Base-by-base conservation (phyloP, 2,888 invertebrate genomes). In the Luffia ferchaultella region DNA sequence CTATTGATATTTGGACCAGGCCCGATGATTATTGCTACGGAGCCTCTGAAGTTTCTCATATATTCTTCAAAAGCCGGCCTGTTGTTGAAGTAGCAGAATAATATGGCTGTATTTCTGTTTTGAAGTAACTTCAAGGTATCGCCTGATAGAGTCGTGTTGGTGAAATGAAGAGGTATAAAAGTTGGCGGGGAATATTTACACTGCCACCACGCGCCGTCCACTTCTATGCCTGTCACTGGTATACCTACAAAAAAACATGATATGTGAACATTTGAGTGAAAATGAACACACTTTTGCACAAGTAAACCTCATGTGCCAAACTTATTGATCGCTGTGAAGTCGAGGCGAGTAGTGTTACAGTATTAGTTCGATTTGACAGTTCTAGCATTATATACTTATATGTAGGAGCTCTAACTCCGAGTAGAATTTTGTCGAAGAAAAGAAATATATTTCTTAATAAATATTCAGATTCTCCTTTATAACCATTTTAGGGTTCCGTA, bases 41-140 rank as follows among this genome's bases (percentile, higher is more conserved):
- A 76, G 20, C 96, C 91, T 19, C 72, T 63, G 66, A 88, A 91
- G 61, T 85, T 65, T 57, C 85, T 67, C 52, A 94, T 68, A 61
- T 94, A 94, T 9, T 89, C 74, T 12, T 78, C 63, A 68, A 93
- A 94, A 18, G 91, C 92, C 1, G 63, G 58, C 5, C 88, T 85
- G 61, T 91, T 88, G 62, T 93, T 94, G 61, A 94, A 95, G 62
- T 94, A 94, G 63, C 93, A 94, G 67, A 94, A 94, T 46, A 94
- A 63, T 49, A 93, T 30, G 30, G 30, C 30, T 30, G 30, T 12
- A 43, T 83, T 70, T 15, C 70, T 58, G 9, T 70, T 62, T 20
- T 74, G 65, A 1, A 89, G 69, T 49, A 85, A 63, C 40, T 62
- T 54, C 2, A 64, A 62, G 45, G 73, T 70, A 50, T 77, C 30